These are phyloP conservation scores for Eupithecia insigniata DNA, from an alignment of 2,888 invertebrate species.

Conservation along the genomic window DNA sequence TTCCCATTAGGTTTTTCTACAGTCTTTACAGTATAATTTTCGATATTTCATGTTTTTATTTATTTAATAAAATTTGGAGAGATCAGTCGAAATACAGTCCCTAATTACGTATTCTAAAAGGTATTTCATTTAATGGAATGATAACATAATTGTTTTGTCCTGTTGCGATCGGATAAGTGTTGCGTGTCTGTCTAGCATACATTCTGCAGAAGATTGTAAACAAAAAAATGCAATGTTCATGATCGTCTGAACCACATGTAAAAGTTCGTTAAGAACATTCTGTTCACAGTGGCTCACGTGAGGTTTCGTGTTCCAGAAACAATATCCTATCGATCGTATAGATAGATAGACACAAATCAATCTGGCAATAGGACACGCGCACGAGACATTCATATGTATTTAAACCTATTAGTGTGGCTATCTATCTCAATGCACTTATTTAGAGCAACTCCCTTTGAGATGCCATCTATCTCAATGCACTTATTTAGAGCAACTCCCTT, in stretches of 20 bases:
- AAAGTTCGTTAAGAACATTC: neutral
- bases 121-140: neutral
- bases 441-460: no score
- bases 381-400: conserved; percentile 25
- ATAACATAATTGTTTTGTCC: neutral
- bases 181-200: neutral
- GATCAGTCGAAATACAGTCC: neutral
- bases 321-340: neutral
- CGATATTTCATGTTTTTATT: no score
- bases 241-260: neutral
- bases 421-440: conserved; percentile 28
- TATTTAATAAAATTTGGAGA: no score
- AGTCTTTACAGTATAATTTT: no score
- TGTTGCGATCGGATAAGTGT: neutral
- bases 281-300: neutral
- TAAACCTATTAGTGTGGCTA: conserved; percentile 26
- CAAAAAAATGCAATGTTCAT: neutral
- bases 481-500: conserved; percentile 19
- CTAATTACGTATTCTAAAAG: neutral
- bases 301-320: neutral
- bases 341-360: neutral
- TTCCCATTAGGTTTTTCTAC: no score
- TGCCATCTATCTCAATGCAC: conserved; percentile 29
- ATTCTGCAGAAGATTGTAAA: neutral
- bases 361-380: conserved; percentile 20